Percentiles rank a stretch among this genome's conserved stretches.
These are phyloP conservation scores for Cyprinella venusta DNA, from an alignment of 2,797 vertebrate genomes.

Conservation along the genomic window DNA sequence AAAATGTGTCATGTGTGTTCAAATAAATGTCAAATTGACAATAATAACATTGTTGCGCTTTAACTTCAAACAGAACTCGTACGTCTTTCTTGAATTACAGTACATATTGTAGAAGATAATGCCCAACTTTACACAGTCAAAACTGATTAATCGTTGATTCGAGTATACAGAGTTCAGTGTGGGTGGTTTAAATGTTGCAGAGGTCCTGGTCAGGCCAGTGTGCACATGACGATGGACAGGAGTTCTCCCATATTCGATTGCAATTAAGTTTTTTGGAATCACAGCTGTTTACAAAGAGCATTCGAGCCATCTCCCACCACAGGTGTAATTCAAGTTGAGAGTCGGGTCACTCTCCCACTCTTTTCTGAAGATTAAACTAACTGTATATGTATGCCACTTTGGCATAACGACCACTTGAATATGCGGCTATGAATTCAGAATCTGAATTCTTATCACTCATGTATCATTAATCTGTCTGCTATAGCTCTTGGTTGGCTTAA, in stretches of 20 bases:
- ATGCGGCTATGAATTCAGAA: background rate
- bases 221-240: background rate
- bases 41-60: background rate
- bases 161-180: background rate
- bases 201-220: background rate
- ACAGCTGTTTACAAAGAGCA: background rate
- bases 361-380: background rate
- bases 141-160: no score
- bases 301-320: no score
- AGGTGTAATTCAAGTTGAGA: background rate
- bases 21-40: background rate
- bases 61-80: background rate
- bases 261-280: background rate
- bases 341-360: background rate
- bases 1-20: background rate
- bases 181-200: background rate
- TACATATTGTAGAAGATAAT: background rate
- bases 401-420: background rate
- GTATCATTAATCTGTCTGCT: no score
- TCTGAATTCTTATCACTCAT: no score
- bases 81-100: background rate
- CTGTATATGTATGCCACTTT: background rate
- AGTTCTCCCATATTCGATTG: background rate
- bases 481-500: no score
- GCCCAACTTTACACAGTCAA: no score